Evolutionary conservation across 1,140 invertebrate species (phyloP), one percentile per base, ranked within the genome.

Genomic region (Tribolium castaneum): DNA sequence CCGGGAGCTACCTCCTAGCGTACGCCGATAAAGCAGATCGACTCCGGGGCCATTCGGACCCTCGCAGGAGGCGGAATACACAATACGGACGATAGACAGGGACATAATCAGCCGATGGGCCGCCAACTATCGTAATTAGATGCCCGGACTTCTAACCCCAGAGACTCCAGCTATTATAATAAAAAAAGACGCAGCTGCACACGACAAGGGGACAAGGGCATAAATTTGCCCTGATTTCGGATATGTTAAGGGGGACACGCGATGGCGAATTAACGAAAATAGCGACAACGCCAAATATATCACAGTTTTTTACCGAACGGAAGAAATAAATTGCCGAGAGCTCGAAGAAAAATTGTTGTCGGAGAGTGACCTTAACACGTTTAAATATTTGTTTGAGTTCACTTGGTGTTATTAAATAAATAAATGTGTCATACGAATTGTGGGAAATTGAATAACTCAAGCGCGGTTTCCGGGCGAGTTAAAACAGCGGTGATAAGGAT

Each of bases 21-120:
- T 52, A 22, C 49, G 12, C 14, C 50, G 72, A 75, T 75, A 75
- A 75, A 75, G 35, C 51, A 13, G 72, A 75, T 75, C 72, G 50
- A 54, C 52, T 54, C 72, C 52, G 49, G 25, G 25, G 49, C 52
- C 70, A 74, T 73, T 74, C 35, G 13, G 45, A 54, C 70, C 70
- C 71, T 78, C 34, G 77, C 25, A 30, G 25, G 70, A 78, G 77
- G 77, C 77, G 77, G 77, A 78, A 78, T 78, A 78, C 73, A 78
- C 77, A 78, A 78, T 75, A 78, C 25, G 72, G 22, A 52, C 30
- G 54, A 62, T 73, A 78, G 70, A 59, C 70, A 5, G 39, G 70
- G 70, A 34, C 30, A 71, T 71, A 62, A 78, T 78, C 70, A 50
- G 59, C 77, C 51, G 70, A 78, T 74, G 59, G 71, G 54, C 52